Percentiles rank a stretch among this genome's conserved stretches.
phyloP scores from a whole-genome alignment of 2,888 invertebrate genomes.

The Cerceris ruficornis region DNA sequence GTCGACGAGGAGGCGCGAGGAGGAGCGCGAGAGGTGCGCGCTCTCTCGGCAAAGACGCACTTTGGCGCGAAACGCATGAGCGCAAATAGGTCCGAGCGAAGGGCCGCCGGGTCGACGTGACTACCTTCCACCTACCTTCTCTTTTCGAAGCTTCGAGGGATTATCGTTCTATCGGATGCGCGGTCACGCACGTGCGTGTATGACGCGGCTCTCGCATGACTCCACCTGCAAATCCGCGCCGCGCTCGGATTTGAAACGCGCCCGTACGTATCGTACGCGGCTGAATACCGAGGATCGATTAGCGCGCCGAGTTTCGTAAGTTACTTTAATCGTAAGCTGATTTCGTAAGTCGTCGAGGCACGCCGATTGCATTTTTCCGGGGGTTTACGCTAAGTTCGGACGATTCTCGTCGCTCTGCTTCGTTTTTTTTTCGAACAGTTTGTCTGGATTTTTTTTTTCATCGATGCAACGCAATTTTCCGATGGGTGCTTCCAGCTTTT shows the following conservation, averaged over 20 bases:
- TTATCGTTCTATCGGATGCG: slow-evolving; percentile 73
- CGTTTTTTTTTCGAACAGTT: slow-evolving; percentile 8
- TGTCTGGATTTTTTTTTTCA: too few species aligned
- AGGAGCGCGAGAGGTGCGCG: not conserved
- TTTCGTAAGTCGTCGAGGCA: slow-evolving; percentile 19
- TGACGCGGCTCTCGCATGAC: slow-evolving; percentile 66
- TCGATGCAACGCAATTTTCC: too few species aligned
- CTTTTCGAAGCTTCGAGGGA: slow-evolving; percentile 64
- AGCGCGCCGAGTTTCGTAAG: slow-evolving; percentile 41
- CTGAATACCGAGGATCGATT: slow-evolving; percentile 63
- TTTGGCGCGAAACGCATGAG: slow-evolving; percentile 24
- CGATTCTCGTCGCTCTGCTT: not conserved
- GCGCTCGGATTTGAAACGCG: slow-evolving; percentile 60
- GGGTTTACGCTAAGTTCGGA: not conserved
- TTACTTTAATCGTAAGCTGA: slow-evolving; percentile 46
- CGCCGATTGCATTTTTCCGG: not conserved
- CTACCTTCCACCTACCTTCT: slow-evolving; percentile 54
- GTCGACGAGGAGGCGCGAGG: too few species aligned
- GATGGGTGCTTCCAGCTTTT: too few species aligned
- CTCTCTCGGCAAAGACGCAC: not conserved
- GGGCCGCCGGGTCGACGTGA: slow-evolving; percentile 36
- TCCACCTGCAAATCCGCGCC: slow-evolving; percentile 71
- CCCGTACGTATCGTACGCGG: slow-evolving; percentile 56
- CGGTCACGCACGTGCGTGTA: slow-evolving; percentile 73
- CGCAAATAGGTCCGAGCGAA: slow-evolving; percentile 9